phyloP scores from a whole-genome alignment of 35 echinoderm and acorn worm genomes.

The Anneissia japonica region DNA sequence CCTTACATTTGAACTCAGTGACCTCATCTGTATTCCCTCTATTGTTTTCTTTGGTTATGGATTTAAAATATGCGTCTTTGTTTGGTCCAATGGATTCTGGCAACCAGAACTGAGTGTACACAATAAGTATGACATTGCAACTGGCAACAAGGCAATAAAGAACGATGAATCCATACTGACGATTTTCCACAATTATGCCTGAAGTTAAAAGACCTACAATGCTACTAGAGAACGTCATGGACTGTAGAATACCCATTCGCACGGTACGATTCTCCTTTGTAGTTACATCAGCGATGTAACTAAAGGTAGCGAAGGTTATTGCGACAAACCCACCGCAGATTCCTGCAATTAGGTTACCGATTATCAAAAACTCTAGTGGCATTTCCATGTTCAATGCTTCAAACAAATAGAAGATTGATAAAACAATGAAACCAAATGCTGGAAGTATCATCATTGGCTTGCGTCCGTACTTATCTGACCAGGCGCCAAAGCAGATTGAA shows the following conservation, averaged over 20 bases:
- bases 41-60: not conserved
- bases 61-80: not conserved
- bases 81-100: conserved; percentile 51
- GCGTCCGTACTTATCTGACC: conserved; percentile 83
- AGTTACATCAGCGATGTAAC: conserved; percentile 84
- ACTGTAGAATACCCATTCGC: conserved; percentile 81
- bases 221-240: conserved; percentile 79
- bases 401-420: conserved; percentile 54
- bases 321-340: conserved; percentile 55
- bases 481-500: conserved; percentile 70
- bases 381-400: conserved; percentile 33
- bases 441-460: conserved; percentile 58
- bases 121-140: conserved; percentile 33
- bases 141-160: conserved; percentile 34
- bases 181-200: conserved; percentile 70
- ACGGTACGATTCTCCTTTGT: conserved; percentile 44
- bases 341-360: conserved; percentile 66
- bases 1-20: not conserved
- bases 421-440: conserved; percentile 47
- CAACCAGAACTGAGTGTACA: conserved; percentile 77
- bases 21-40: not conserved
- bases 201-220: conserved; percentile 64
- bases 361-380: conserved; percentile 53
- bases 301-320: conserved; percentile 64
- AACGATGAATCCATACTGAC: conserved; percentile 59